A percentile compares a stretch with the other conserved stretches of the same genome.
Conservation (phyloP, 2,797 vertebrate genomes). For the Enteromius thamalakanensis region DNA sequence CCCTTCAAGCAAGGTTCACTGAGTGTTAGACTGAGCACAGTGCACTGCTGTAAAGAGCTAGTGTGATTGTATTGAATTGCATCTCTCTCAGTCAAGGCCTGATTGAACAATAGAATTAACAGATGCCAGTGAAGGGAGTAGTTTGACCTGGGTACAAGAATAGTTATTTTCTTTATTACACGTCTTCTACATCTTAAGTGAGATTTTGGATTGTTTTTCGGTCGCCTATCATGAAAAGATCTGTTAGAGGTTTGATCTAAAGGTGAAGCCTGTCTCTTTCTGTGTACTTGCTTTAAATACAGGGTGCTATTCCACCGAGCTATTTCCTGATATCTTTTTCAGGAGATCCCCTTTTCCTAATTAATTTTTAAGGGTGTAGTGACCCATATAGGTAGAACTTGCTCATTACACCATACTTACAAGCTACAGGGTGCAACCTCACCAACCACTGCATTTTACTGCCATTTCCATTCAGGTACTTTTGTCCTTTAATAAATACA, state of each 20-base stretch:
- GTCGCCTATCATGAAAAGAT: neutral
- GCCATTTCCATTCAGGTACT: neutral
- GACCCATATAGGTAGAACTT: neutral
- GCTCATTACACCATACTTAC: neutral
- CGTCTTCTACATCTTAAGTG: neutral
- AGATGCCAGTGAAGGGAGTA: neutral
- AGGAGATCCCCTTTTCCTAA: too few species aligned
- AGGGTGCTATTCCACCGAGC: neutral
- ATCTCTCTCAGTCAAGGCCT: slow-evolving; percentile 5
- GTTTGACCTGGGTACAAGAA: neutral
- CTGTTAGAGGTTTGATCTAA: neutral
- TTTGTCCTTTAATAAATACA: neutral
- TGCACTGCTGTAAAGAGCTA: neutral
- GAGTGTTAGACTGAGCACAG: neutral
- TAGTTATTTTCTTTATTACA: neutral
- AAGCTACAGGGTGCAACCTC: neutral
- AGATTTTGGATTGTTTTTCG: neutral
- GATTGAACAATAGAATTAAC: slow-evolving; percentile 4
- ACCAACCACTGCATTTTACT: neutral
- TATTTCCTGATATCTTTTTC: neutral
- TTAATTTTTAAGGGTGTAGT: neutral
- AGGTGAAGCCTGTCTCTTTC: neutral
- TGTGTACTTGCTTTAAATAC: neutral
- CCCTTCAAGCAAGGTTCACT: neutral
- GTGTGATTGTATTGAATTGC: neutral